A percentile compares a stretch with the other conserved stretches of the same genome.
Evolutionary conservation across 2,888 invertebrate genomes (phyloP).

Genomic region (Anagyrus pseudococci): DNA sequence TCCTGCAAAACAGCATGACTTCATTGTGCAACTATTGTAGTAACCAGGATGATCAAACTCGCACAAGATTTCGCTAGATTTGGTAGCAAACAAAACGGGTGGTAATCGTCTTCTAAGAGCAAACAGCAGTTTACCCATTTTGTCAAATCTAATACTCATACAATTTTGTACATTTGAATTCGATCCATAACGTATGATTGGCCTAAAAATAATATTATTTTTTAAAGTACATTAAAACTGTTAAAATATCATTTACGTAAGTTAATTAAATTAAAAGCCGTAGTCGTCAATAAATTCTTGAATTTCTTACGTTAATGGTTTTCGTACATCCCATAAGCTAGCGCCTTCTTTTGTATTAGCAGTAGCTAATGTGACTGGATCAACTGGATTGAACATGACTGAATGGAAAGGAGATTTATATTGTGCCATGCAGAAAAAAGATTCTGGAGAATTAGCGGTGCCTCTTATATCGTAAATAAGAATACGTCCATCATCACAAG

Average conservation of each 20-base stretch:
- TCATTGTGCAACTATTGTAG: conserved; percentile 97
- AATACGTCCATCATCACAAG: conserved; percentile 90
- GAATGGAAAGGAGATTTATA: conserved; percentile 86
- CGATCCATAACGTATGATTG: conserved; percentile 74
- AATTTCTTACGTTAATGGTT: conserved; percentile 78
- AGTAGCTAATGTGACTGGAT: conserved; percentile 81
- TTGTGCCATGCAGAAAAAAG: conserved; percentile 73
- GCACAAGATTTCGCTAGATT: conserved; percentile 74
- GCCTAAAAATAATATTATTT: conserved; percentile 63
- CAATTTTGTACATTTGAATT: conserved; percentile 73
- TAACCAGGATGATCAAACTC: conserved; percentile 93
- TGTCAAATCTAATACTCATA: conserved; percentile 92
- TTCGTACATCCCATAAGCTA: conserved; percentile 87
- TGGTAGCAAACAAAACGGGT: conserved; percentile 80
- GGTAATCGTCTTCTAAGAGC: conserved; percentile 85
- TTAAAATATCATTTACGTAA: no score
- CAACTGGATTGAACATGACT: conserved; percentile 91
- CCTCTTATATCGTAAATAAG: conserved; percentile 84
- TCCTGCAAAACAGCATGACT: conserved; percentile 94
- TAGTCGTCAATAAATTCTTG: no score
- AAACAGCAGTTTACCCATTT: conserved; percentile 77
- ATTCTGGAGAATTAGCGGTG: conserved; percentile 63
- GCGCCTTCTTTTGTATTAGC: conserved; percentile 91
- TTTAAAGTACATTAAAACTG: background rate
- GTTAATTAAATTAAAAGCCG: no score